phyloP scores from a whole-genome alignment of 2,797 vertebrate species.

The Cheirogaleus major region DNA sequence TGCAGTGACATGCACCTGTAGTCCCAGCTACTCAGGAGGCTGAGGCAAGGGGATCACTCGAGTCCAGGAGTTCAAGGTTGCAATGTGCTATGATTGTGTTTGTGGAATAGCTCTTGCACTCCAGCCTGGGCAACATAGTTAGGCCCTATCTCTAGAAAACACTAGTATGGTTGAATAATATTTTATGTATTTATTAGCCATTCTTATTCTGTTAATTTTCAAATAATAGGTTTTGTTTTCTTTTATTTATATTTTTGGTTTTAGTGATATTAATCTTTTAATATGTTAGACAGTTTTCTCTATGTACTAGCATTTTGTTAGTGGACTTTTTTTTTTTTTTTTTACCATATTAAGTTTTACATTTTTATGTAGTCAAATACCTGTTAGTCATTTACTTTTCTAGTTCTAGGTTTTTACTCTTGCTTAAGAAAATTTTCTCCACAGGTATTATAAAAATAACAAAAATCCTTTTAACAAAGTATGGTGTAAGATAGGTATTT shows the following conservation, averaged over 20 bases:
- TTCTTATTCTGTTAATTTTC: neutral
- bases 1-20: neutral
- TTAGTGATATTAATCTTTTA: neutral
- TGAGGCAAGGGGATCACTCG: neutral
- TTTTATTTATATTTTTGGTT: neutral
- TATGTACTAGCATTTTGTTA: neutral
- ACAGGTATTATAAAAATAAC: neutral
- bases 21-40: neutral
- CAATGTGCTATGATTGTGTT: neutral
- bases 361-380: neutral
- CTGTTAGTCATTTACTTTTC: neutral
- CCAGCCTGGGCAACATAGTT: neutral
- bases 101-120: neutral
- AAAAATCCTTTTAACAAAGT: neutral
- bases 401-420: neutral
- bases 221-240: neutral
- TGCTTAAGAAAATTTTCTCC: neutral
- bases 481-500: neutral
- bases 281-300: neutral
- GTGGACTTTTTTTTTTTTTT: neutral
- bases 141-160: neutral
- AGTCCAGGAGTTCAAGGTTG: neutral
- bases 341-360: neutral
- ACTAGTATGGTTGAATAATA: neutral
- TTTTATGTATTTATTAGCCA: neutral